These are phyloP conservation scores for Sinocyclocheilus grahami DNA, from an alignment of 2,113 vertebrate species.

Conservation along the genomic window DNA sequence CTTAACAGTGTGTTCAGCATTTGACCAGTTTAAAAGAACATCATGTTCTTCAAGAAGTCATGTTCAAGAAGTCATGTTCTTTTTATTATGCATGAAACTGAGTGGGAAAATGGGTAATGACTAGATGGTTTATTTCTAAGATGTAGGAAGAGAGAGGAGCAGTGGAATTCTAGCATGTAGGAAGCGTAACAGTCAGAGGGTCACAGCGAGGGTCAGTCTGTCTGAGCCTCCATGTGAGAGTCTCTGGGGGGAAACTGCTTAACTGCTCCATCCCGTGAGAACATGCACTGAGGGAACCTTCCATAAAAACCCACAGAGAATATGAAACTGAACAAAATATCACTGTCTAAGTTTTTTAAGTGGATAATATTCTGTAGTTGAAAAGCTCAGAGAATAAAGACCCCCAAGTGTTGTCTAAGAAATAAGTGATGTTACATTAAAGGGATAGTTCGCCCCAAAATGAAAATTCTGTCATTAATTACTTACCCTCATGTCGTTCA, in stretches of 20 bases:
- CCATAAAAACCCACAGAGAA: slow-evolving; percentile 10
- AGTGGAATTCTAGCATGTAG: neutral
- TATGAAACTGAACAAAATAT: slow-evolving; percentile 19
- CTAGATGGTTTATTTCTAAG: neutral
- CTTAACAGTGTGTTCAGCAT: neutral
- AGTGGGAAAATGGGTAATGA: neutral
- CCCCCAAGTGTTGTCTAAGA: neutral
- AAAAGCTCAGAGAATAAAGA: neutral
- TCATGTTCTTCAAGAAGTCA: neutral
- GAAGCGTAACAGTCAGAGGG: neutral
- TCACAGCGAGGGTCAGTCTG: slow-evolving; percentile 5
- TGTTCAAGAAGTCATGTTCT: neutral
- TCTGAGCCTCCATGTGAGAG: neutral
- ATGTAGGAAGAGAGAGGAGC: slow-evolving; percentile 24
- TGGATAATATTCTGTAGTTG: neutral
- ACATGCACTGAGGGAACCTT: neutral
- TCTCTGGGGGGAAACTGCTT: neutral
- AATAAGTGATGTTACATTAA: neutral
- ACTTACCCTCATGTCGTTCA: too few relatives aligned
- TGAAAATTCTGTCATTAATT: too few relatives aligned
- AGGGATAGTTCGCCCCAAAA: too few relatives aligned
- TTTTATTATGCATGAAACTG: neutral
- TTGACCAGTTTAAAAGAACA: neutral
- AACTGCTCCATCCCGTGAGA: neutral
- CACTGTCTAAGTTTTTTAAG: slow-evolving; percentile 15